These are phyloP conservation scores for Manduca sexta DNA, from an alignment of 1,140 invertebrate genomes.

Conservation along the genomic window DNA sequence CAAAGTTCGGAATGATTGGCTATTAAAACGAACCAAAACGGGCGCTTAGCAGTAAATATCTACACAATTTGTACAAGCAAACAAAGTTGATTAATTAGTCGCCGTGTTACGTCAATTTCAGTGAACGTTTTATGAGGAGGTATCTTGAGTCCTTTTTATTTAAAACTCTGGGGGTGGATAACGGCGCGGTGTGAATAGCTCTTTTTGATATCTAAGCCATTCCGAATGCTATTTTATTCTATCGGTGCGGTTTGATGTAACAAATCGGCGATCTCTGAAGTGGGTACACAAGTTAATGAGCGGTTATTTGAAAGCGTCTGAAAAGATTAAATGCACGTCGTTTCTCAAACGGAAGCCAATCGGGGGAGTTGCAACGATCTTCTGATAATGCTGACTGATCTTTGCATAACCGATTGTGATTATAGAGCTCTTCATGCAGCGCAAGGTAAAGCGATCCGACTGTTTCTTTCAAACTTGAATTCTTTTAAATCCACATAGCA, in stretches of 20 bases:
- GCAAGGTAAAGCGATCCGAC: too few species aligned
- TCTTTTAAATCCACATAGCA: too few species aligned
- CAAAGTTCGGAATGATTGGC: constrained; percentile 6
- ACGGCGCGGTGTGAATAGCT: constrained; percentile 28
- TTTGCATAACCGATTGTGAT: constrained; percentile 8
- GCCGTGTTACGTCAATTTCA: constrained; percentile 32
- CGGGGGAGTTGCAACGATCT: constrained; percentile 16
- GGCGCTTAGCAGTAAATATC: constrained; percentile 5
- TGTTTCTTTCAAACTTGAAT: too few species aligned
- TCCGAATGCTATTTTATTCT: constrained; percentile 51
- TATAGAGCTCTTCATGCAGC: too few species aligned
- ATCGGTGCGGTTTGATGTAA: constrained; percentile 59
- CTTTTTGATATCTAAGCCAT: constrained; percentile 23
- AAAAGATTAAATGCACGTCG: constrained; percentile 60
- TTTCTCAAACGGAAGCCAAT: constrained; percentile 46
- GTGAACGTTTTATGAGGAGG: constrained; percentile 40
- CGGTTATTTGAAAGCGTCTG: constrained; percentile 59
- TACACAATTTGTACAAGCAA: constrained; percentile 20
- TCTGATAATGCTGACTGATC: constrained; percentile 13
- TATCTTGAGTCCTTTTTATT: constrained; percentile 23
- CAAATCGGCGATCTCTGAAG: constrained; percentile 67
- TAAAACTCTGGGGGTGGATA: constrained; percentile 13
- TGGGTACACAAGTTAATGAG: constrained; percentile 68
- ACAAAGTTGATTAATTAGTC: constrained; percentile 44
- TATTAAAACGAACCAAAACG: constrained; percentile 1